Evolutionary conservation across 2,888 invertebrate genomes (phyloP).

Genomic region (Tolmerus cingulatus): DNA sequence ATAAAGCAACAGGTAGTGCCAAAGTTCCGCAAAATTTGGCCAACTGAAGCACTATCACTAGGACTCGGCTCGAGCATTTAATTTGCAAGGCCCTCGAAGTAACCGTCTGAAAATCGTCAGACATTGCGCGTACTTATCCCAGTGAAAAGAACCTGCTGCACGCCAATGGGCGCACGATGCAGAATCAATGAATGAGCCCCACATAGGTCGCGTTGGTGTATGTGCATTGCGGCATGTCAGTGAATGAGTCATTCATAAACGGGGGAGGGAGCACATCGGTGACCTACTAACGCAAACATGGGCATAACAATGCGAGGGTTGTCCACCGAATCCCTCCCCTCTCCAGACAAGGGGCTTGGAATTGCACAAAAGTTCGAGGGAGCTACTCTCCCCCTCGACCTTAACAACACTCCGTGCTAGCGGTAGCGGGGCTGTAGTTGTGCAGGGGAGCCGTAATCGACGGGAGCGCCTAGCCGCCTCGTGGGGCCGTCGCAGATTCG

Average conservation of each 20-base stretch:
- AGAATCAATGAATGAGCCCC: slow-evolving; percentile 42
- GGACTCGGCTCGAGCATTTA: neutral
- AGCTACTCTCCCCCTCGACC: neutral
- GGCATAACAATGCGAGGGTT: slow-evolving; percentile 1
- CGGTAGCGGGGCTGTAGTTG: neutral
- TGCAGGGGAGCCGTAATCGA: neutral
- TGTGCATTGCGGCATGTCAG: slow-evolving; percentile 34
- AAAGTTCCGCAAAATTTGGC: neutral
- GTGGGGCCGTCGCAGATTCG: neutral
- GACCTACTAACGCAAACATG: slow-evolving; percentile 49
- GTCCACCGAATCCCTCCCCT: neutral
- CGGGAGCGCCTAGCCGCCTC: neutral
- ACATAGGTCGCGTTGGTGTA: neutral
- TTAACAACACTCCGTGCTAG: neutral
- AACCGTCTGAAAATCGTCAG: neutral
- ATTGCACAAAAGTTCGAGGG: neutral
- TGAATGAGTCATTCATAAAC: slow-evolving; percentile 51
- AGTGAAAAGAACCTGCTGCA: neutral
- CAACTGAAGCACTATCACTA: neutral
- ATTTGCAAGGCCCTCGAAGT: neutral
- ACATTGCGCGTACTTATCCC: neutral
- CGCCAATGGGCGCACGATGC: slow-evolving; percentile 15
- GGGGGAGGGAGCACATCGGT: slow-evolving; percentile 38
- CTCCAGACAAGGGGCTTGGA: neutral
- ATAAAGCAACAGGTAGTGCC: neutral